A percentile compares a stretch with the other conserved stretches of the same genome.
Conservation (phyloP, 2,888 invertebrate genomes). For the Hybos culiciformis region DNA sequence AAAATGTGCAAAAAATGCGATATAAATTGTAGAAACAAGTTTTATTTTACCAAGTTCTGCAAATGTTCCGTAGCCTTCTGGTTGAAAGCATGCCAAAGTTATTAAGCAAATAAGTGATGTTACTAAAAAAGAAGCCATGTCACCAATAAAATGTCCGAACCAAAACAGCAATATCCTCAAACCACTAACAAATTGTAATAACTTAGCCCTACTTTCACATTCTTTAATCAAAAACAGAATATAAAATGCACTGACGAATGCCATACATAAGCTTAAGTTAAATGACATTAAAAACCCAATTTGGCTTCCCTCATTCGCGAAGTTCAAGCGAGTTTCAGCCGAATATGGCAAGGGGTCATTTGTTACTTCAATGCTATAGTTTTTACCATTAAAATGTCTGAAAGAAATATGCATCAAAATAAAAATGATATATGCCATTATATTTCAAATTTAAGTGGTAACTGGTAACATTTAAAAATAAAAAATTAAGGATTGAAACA, state of each 20-base stretch:
- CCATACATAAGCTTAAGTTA: slow-evolving; percentile 60
- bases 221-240: slow-evolving; percentile 51
- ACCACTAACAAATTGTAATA: slow-evolving; percentile 64
- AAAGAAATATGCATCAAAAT: background rate
- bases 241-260: slow-evolving; percentile 52
- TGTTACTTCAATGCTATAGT: slow-evolving; percentile 32
- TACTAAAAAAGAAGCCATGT: slow-evolving; percentile 45
- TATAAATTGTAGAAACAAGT: no score
- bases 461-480: no score
- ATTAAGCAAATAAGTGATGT: slow-evolving; percentile 48
- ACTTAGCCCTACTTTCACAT: slow-evolving; percentile 55
- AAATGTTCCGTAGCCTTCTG: slow-evolving; percentile 38
- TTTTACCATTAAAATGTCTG: slow-evolving; percentile 16
- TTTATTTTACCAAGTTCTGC: slow-evolving; percentile 19
- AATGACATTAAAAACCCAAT: slow-evolving; percentile 49
- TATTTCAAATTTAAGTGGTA: no score
- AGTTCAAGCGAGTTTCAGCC: slow-evolving; percentile 40
- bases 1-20: no score
- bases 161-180: slow-evolving; percentile 56
- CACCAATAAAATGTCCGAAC: slow-evolving; percentile 50
- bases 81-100: slow-evolving; percentile 50
- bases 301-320: background rate
- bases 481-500: no score
- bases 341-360: slow-evolving; percentile 59
- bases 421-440: background rate